Base-by-base conservation (phyloP, 1,140 invertebrate species). In the Trachymyrmex cornetzi region DNA sequence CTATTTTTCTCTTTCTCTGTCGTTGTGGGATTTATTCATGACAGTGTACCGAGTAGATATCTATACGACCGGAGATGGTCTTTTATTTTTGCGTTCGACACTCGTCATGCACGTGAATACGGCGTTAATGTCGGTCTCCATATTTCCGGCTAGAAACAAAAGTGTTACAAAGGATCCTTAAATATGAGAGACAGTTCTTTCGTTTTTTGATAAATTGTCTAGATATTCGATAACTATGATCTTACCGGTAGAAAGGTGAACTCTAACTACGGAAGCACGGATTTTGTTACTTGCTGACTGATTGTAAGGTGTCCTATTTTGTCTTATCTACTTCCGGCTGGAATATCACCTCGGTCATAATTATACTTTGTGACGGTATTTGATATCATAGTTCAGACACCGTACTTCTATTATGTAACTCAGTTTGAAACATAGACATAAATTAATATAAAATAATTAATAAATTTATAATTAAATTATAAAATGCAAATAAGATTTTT, bases 11-110 rank as follows among this genome's bases (percentile, higher is more conserved):
- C 48, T 57, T 22, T 89, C 85, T 86, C 27, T 63, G 53, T 84
- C 63, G 72, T 77, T 59, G 69, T 48, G 64, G 86, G 88, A 92
- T 92, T 92, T 92, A 92, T 92, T 92, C 69, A 81, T 72, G 85
- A 82, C 67, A 85, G 64, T 44, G 11, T 81, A 66, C 67, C 27
- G 64, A 86, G 67, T 81, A 85, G 88, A 91, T 89, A 87, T 86
- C 84, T 90, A 55, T 50, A 77, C 67, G 84, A 90, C 79, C 71
- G 38, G 67, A 88, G 66, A 67, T 82, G 85, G 81, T 90, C 81
- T 86, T 88, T 87, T 89, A 86, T 88, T 90, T 89, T 88, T 89
- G 50, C 66, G 59, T 48, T 85, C 63, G 55, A 57, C 75, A 34
- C 86, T 34, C 71, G 55, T 81, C 48, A 67, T 53, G 74, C 61